A percentile compares a stretch with the other conserved stretches of the same genome.
Conservation (phyloP, 2,888 invertebrate species). For the Herminia tarsipennalis region DNA sequence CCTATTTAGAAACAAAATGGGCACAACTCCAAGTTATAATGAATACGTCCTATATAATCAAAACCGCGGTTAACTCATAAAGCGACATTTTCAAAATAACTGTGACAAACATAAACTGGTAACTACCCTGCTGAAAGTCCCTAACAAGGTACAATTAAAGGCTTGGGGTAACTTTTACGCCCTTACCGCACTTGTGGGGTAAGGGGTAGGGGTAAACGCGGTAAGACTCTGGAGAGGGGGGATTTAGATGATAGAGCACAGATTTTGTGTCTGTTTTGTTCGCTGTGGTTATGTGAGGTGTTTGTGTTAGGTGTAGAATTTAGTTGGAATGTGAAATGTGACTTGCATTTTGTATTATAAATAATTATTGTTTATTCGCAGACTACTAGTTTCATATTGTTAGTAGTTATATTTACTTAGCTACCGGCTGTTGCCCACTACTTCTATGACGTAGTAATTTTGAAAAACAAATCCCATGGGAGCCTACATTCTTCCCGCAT, state of each 20-base stretch:
- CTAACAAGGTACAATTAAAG: conserved; percentile 43
- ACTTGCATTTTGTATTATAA: too few relatives aligned
- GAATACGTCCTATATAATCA: conserved; percentile 24
- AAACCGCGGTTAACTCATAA: conserved; percentile 38
- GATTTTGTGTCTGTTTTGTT: conserved; percentile 55
- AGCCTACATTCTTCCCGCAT: too few relatives aligned
- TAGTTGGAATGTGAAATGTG: too few relatives aligned
- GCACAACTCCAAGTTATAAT: conserved; percentile 13
- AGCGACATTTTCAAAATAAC: conserved; percentile 35
- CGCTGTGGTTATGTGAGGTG: conserved; percentile 5
- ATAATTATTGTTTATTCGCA: too few relatives aligned
- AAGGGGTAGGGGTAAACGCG: too few relatives aligned
- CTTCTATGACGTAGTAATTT: too few relatives aligned
- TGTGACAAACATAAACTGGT: conserved; percentile 43
- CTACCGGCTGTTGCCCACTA: too few relatives aligned
- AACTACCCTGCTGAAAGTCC: conserved; percentile 37
- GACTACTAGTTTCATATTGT: too few relatives aligned
- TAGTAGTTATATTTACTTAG: too few relatives aligned
- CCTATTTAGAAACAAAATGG: background rate
- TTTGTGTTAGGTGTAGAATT: conserved; percentile 11
- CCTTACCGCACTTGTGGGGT: conserved; percentile 19
- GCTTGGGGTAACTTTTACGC: conserved; percentile 28
- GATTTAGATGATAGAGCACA: conserved; percentile 65
- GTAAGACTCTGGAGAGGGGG: conserved; percentile 23
- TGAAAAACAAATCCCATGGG: too few relatives aligned